Evolutionary conservation across 2,888 invertebrate species (phyloP).

Genomic region (Acronicta aceris): DNA sequence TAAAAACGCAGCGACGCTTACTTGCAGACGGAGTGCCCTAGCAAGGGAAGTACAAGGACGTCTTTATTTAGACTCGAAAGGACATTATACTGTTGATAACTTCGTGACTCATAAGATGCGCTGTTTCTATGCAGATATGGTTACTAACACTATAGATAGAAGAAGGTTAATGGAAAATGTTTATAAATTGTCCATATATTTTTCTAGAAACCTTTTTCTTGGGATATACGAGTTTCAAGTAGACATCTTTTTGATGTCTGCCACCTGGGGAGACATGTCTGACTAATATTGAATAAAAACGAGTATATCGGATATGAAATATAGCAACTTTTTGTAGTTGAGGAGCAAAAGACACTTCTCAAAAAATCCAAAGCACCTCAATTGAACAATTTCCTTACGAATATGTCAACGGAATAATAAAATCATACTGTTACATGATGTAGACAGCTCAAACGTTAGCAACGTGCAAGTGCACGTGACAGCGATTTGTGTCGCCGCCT

Average conservation of each 20-base stretch:
- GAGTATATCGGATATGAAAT: too few relatives aligned
- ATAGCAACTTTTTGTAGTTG: too few relatives aligned
- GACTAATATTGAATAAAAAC: too few relatives aligned
- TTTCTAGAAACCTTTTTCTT: too few relatives aligned
- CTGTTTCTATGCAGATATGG: conserved; percentile 28
- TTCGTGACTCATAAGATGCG: conserved; percentile 23
- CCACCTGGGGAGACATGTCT: too few relatives aligned
- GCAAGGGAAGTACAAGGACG: conserved; percentile 46
- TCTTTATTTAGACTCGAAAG: conserved; percentile 42
- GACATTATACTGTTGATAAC: conserved; percentile 36
- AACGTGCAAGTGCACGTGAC: conserved; percentile 49
- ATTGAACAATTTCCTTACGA: too few relatives aligned
- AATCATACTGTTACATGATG: conserved; percentile 6
- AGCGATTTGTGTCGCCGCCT: conserved; percentile 16
- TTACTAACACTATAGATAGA: not conserved
- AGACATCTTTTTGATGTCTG: too few relatives aligned
- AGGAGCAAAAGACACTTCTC: too few relatives aligned
- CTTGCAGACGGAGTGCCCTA: conserved; percentile 32
- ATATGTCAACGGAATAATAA: conserved; percentile 12
- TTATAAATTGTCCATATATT: not conserved
- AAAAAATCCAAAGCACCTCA: too few relatives aligned
- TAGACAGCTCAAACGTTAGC: conserved; percentile 10
- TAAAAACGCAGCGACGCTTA: conserved; percentile 24
- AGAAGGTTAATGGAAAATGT: not conserved
- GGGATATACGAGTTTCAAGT: too few relatives aligned